Evolutionary conservation across 2,113 vertebrate species (phyloP).

Genomic region (Phocoena sinus): DNA sequence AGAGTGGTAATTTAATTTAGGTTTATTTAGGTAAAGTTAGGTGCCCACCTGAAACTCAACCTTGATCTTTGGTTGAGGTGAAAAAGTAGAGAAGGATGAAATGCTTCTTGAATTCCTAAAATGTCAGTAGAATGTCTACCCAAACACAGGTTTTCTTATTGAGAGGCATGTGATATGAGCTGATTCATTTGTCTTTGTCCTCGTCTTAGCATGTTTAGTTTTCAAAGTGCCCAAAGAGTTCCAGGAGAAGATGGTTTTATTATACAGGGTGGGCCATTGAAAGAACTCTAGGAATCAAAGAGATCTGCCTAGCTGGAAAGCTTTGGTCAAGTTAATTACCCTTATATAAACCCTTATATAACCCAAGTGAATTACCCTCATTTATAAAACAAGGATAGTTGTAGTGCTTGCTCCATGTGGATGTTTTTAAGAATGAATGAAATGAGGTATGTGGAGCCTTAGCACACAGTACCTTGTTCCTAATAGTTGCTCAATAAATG

Average conservation of each 20-base stretch:
- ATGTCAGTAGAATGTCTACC: not conserved
- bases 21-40: not conserved
- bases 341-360: not conserved
- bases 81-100: not conserved
- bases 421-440: not conserved
- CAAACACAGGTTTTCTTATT: not conserved
- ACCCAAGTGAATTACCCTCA: not conserved
- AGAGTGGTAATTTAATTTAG: not conserved
- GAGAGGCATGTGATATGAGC: not conserved
- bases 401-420: not conserved
- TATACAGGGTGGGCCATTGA: not conserved
- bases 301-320: not conserved
- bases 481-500: not conserved
- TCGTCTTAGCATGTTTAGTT: not conserved
- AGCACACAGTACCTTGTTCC: not conserved
- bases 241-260: not conserved
- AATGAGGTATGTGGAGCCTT: not conserved
- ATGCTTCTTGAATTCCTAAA: not conserved
- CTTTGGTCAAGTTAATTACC: not conserved
- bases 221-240: not conserved
- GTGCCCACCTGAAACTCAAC: not conserved
- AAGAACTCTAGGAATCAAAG: not conserved
- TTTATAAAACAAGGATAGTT: not conserved
- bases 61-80: not conserved
- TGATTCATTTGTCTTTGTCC: not conserved